Evolutionary conservation across 2,113 vertebrate species (phyloP).

Genomic region (Periophthalmodon schlosseri): DNA sequence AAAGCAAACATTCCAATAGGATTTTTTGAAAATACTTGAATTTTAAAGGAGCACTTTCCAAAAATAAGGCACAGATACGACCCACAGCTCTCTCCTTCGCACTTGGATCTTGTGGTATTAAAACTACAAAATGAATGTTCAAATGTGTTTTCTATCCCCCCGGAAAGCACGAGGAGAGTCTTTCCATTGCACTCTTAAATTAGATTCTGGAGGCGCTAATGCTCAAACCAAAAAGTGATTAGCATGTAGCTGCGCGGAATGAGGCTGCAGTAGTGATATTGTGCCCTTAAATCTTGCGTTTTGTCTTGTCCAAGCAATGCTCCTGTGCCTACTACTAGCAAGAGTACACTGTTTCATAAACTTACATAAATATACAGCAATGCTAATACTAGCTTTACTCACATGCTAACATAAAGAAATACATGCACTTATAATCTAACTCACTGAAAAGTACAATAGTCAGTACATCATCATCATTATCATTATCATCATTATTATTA

Average conservation of each 20-base stretch:
- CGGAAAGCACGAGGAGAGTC: background rate
- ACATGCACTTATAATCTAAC: too few relatives aligned
- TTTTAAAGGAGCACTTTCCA: background rate
- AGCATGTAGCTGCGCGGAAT: background rate
- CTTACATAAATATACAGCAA: too few relatives aligned
- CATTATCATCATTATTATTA: too few relatives aligned
- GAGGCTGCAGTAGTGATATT: background rate
- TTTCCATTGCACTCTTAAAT: constrained; percentile 2
- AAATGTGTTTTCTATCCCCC: constrained; percentile 6
- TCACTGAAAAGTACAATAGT: too few relatives aligned
- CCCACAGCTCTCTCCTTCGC: background rate
- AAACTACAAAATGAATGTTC: background rate
- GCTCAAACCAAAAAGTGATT: constrained; percentile 4
- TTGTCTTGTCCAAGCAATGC: background rate
- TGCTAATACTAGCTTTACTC: too few relatives aligned
- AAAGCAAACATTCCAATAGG: background rate
- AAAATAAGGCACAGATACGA: background rate
- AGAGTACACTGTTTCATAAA: background rate
- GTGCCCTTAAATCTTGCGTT: background rate
- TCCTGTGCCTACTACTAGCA: background rate
- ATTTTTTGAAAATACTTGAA: background rate
- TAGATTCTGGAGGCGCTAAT: constrained; percentile 5
- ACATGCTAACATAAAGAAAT: too few relatives aligned
- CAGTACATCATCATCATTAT: too few relatives aligned
- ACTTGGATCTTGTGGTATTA: background rate